These are phyloP conservation scores for Protonibea diacanthus DNA, from an alignment of 2,797 vertebrate species.

Conservation along the genomic window DNA sequence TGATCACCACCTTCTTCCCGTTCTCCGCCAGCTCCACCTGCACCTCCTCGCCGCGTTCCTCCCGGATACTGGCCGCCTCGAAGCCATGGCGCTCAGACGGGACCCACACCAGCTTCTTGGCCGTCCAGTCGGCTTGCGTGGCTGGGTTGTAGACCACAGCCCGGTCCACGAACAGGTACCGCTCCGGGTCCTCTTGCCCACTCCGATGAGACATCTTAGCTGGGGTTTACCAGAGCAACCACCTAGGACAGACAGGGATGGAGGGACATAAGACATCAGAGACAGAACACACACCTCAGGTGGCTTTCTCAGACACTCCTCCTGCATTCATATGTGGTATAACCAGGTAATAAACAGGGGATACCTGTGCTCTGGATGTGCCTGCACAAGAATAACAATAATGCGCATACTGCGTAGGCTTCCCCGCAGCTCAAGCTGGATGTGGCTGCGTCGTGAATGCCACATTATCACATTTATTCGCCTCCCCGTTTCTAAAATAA, in stretches of 20 bases:
- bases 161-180: constrained; percentile 97
- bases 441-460: constrained; percentile 37
- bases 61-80: constrained; percentile 93
- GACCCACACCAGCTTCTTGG: constrained; percentile 97
- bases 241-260: constrained; percentile 61
- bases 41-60: constrained; percentile 94
- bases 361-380: neutral
- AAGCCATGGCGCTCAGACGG: constrained; percentile 97
- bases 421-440: constrained; percentile 8
- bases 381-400: constrained; percentile 1
- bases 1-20: constrained; percentile 93
- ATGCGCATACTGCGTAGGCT: constrained; percentile 73
- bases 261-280: neutral
- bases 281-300: neutral
- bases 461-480: neutral
- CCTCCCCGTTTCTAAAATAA: neutral
- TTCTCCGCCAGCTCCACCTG: constrained; percentile 95
- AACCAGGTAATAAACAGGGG: neutral
- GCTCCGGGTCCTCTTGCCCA: constrained; percentile 94
- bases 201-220: constrained; percentile 91
- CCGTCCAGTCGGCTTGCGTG: constrained; percentile 97
- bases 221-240: constrained; percentile 69
- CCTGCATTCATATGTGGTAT: no score
- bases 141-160: constrained; percentile 97
- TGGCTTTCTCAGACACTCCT: neutral